phyloP scores from a whole-genome alignment of 1,140 invertebrate species.

The Neotoxoptera formosana region DNA sequence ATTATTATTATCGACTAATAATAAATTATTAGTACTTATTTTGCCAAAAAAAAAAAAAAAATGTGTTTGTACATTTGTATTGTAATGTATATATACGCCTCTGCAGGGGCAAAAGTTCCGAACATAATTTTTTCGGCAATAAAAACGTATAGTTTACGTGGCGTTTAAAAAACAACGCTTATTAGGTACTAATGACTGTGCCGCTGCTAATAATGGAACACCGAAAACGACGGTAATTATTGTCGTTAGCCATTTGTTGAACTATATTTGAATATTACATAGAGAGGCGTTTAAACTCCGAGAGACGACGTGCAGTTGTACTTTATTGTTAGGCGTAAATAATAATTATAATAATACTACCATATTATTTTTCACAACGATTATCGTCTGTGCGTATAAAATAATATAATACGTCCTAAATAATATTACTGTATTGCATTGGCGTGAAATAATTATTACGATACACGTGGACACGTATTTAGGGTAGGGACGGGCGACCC shows the following conservation, averaged over 20 bases:
- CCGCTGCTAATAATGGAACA: not conserved
- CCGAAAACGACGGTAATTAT: not conserved
- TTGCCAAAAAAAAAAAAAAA: not conserved
- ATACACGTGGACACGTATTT: not conserved
- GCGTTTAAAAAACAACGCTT: not conserved
- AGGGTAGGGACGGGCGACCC: not conserved
- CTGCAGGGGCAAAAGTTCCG: not conserved
- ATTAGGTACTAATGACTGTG: conserved; percentile 17
- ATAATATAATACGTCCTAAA: not conserved
- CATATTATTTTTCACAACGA: not conserved
- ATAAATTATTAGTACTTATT: too few species aligned
- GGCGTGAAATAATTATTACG: not conserved
- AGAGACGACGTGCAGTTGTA: not conserved
- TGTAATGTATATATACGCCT: not conserved
- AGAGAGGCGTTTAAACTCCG: not conserved
- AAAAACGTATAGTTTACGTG: not conserved
- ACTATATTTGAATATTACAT: not conserved
- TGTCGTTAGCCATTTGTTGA: conserved; percentile 6
- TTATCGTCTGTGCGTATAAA: not conserved
- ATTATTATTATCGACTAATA: conserved; percentile 13
- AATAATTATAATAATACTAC: not conserved
- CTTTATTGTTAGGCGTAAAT: not conserved
- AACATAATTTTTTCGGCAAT: not conserved
- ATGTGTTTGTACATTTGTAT: not conserved
- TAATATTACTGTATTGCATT: not conserved